Base-by-base conservation (phyloP, 2,888 invertebrate species). In the Mythimna vitellina region DNA sequence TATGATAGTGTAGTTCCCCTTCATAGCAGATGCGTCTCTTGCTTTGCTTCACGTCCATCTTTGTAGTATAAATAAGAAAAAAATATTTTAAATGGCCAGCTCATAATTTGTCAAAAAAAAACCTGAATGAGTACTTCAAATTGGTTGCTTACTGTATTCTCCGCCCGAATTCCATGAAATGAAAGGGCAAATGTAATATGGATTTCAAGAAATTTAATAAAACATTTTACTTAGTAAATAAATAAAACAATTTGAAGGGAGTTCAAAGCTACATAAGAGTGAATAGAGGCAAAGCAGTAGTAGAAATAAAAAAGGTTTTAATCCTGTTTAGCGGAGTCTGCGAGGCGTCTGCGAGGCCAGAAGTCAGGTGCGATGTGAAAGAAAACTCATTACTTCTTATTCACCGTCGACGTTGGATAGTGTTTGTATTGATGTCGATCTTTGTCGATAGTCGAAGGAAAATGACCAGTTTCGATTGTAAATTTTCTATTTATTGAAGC, bases 321-420 rank as follows among this genome's bases (percentile, higher is more conserved):
- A 94, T 94, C 93, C 93, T 93, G 91, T 94, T 95, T 93, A 93
- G 94, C 89, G 87, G 87, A 90, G 92, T 92, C 86, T 86, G 78
- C 91, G 91, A 90, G 88, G 89, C 92, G 92, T 91, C 91, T 90
- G 86, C 89, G 88, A 90, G 87, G 89, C 89, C 89, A 92, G 89
- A 91, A 95, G 93, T 94, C 94, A 95, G 95, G 95, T 94, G 89
- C 88, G 90, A 88, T 92, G 92, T 90, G 90, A 94, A 94, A 95
- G 95, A 95, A 95, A 95, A 94, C 94, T 95, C 95, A 94, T 95
- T 95, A 94, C 93, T 95, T 92, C 94, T 95, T 93, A 94, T 95
- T 94, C 94, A 93, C 89, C 86, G 87, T 83, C 90, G 88, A 82
- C 86, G 88, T 84, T 74, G 79, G 84, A 80, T 91, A 93, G 92